Evolutionary conservation across 2,888 invertebrate genomes (phyloP), one percentile per base, ranked within the genome.

Genomic region (Eugnorisma glareosa): DNA sequence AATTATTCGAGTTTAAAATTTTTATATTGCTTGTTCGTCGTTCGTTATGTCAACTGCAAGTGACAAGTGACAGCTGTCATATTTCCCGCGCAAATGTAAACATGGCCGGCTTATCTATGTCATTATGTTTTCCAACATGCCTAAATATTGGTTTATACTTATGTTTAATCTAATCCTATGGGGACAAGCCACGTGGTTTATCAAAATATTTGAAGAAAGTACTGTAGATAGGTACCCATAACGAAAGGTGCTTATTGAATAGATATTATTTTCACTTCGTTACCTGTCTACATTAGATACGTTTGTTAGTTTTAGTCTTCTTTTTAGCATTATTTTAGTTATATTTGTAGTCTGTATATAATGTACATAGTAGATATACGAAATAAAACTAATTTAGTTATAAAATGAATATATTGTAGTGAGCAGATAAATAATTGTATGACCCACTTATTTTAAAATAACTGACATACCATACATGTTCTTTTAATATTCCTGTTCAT

Each of bases 11-110:
- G 13, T 59, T 35, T 28, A 0, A 0, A 51, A 77, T 28, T 2
- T 31, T 21, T 61, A 0, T 54, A 66, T 66, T 43, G 54, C 11
- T 54, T 45, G 59, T 72, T 75, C 77, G 86, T 85, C 79, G 88
- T 84, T 83, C 82, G 79, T 77, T 85, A 83, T 88, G 87, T 91
- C 89, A 87, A 82, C 81, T 90, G 86, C 87, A 86, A 88, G 76
- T 92, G 92, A 92, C 93, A 93, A 82, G 88, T 94, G 94, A 92
- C 94, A 93, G 93, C 92, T 94, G 94, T 93, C 94, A 93, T 86
- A 90, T 91, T 92, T 91, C 89, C 91, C 92, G 90, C 89, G 88
- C 87, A 89, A 91, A 90, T 89, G 89, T 90, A 92, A 90, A 91
- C 88, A 90, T 77, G 82, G 76, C 69, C 69, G 87, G 87, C 77